A percentile compares a stretch with the other conserved stretches of the same genome.
phyloP scores from a whole-genome alignment of 2,113 vertebrate genomes.

The Gobiocypris rarus region DNA sequence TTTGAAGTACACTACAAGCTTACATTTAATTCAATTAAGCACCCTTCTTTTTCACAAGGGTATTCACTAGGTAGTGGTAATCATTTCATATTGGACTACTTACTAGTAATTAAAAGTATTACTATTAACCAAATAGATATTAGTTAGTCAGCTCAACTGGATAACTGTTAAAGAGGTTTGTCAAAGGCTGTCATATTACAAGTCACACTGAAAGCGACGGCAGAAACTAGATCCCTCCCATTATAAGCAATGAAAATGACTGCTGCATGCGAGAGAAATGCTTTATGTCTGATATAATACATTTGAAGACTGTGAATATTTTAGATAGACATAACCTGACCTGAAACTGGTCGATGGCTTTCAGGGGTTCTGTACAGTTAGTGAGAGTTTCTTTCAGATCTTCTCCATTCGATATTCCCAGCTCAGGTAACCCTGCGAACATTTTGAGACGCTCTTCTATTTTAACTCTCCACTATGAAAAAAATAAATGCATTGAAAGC shows the following conservation, averaged over 20 bases:
- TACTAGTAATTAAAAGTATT: neutral
- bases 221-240: constrained; percentile 1
- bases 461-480: neutral
- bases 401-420: constrained; percentile 95
- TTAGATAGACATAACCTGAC: constrained; percentile 63
- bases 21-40: neutral
- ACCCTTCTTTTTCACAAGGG: neutral
- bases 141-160: neutral
- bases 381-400: constrained; percentile 97
- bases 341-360: constrained; percentile 99
- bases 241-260: neutral
- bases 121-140: neutral
- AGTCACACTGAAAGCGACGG: neutral
- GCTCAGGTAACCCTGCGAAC: constrained; percentile 92
- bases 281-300: neutral
- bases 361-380: constrained; percentile 96
- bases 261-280: neutral
- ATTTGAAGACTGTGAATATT: neutral
- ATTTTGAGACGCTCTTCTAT: constrained; percentile 60
- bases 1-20: neutral
- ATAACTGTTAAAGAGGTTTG: neutral
- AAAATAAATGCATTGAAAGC: neutral
- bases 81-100: neutral
- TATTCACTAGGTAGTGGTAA: neutral
- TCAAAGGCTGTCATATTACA: neutral